Base-by-base conservation (phyloP, 92 coral and sea anemone species). In the Blastomussa wellsi region DNA sequence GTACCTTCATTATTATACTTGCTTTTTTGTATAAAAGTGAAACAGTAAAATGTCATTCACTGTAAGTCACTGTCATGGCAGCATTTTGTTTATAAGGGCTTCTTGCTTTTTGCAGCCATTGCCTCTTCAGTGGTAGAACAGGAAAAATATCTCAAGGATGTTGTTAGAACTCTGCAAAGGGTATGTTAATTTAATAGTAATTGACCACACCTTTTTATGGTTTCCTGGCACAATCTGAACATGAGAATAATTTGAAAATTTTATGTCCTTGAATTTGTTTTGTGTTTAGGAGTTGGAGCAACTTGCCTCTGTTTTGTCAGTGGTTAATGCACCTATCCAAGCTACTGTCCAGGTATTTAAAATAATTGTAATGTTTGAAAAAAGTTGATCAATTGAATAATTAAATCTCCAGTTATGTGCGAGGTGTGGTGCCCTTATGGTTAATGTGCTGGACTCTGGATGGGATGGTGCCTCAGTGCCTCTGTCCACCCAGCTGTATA, bases 311-410 rank as follows among this genome's bases (percentile, higher is more conserved):
- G 90, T 96, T 41, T 82, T 96, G 73, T 89, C 94, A 6, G 98
- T 96, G 37, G 98, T 96, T 28, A 91, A 96, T 55, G 98, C 98
- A 82, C 98, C 98, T 19, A 92, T 94, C 28, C 98, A 94, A 89
- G 98, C 98, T 28, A 96, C 98, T 11, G 88, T 84, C 17, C 98
- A 96, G 98, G 98, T 96, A 52, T 65, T 71, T 16, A 35, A 29
- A 29, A 38, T 32, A 32, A 32, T 31, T 83, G 41, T n/a, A 19
- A 12, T 66, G 28, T 5, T 24, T 55, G 8, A 24, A 24, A 52
- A 35, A 29, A 59, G 66, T 59, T 10, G 66, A 24, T 2, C n/a
- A 11, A 59, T n/a, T 59, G 10, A 59, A 2, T 6, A 26, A 7
- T 20, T 17, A 26, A 26, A 7, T 35, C 20, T 6, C 11, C n/a